Evolutionary conservation across 2,113 vertebrate species (phyloP), one percentile per base, ranked within the genome.

Genomic region (Bagarius yarrelli): DNA sequence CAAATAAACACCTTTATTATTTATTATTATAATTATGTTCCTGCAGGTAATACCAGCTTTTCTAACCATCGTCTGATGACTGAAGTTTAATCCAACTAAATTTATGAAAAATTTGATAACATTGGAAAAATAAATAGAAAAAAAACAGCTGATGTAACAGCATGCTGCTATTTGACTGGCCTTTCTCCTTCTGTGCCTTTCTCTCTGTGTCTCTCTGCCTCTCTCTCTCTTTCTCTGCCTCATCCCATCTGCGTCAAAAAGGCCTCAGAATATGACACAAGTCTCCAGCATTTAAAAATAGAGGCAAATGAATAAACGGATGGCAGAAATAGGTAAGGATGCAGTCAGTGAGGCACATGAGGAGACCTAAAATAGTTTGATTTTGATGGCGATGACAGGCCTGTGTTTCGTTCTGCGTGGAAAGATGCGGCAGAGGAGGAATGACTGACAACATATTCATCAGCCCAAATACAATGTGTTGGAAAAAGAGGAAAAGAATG

Each of bases 211-310:
- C 75, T 75, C 69, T 79, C 57, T 79, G 47, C 50, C 5, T 52
- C 81, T 69, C 64, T 71, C 66, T 77, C 67, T 75, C 15, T 80
- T 30, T 71, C 40, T 75, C 18, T 61, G 25, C 76, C 78, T 36
- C 60, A 55, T 40, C 32, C 40, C 14, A 21, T 69, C 61, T 81
- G 78, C 74, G 78, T 84, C 69, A 81, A 86, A 66, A 77, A 74
- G 66, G 73, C 50, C 78, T 78, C 67, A 59, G 36, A 56, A 73
- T 69, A 85, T 85, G 84, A 79, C 81, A 78, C 75, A 79, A 83
- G 79, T 83, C 56, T 73, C 44, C 83, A 75, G 47, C 32, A 67
- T 76, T 74, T 83, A 86, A 83, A 86, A 84, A 86, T 84, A 86
- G 83, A 83, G 78, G 52, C 53, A 73, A 63, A 78, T 74, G 80